Evolutionary conservation across 2,888 invertebrate genomes (phyloP).

Genomic region (Acleris literana): DNA sequence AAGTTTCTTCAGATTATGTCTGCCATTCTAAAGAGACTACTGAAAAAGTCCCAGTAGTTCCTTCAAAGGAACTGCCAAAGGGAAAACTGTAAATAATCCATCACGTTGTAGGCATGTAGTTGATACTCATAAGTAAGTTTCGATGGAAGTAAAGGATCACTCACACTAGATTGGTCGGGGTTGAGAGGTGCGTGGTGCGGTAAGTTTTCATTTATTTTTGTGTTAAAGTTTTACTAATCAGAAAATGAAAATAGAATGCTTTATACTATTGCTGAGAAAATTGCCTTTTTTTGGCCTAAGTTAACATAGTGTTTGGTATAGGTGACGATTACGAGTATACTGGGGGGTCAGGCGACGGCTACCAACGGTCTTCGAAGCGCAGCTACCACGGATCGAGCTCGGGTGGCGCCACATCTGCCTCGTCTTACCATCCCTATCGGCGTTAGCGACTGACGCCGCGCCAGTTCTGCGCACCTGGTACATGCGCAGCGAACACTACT

Average conservation of each 20-base stretch:
- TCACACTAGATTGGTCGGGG: conserved; percentile 43
- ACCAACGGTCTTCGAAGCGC: conserved; percentile 75
- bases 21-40: too few relatives aligned
- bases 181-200: conserved; percentile 78
- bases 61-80: too few relatives aligned
- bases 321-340: conserved; percentile 81
- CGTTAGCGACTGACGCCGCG: conserved; percentile 62
- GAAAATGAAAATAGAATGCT: conserved; percentile 1
- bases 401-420: conserved; percentile 62
- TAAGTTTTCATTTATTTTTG: conserved; percentile 61
- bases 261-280: conserved; percentile 13
- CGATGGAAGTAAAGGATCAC: conserved; percentile 8
- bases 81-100: too few relatives aligned
- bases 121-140: conserved; percentile 14
- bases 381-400: conserved; percentile 69
- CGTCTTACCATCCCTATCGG: conserved; percentile 79
- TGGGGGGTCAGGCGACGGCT: conserved; percentile 78
- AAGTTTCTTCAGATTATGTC: too few relatives aligned
- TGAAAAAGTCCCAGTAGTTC: too few relatives aligned
- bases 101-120: conserved; percentile 19
- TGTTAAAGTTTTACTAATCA: conserved; percentile 3
- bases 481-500: conserved; percentile 4
- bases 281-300: neutral
- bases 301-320: conserved; percentile 42
- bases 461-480: conserved; percentile 7